A percentile compares a stretch with the other conserved stretches of the same genome.
Conservation (phyloP, 2,797 vertebrate species). For the Hypotaenidia okinawae region DNA sequence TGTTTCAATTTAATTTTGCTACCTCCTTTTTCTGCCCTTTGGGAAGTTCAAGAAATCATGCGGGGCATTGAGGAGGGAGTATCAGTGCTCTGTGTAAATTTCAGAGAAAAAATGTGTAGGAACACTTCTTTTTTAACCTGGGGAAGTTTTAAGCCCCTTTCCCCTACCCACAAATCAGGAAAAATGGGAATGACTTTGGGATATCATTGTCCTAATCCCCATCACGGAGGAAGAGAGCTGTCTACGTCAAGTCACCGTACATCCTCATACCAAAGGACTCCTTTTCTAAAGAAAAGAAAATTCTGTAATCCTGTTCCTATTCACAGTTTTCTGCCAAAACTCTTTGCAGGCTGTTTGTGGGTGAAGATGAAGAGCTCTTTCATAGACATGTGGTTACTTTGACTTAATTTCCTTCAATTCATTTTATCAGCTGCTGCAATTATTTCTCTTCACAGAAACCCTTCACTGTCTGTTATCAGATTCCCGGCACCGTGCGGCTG, state of each 20-base stretch:
- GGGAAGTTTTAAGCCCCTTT: background rate
- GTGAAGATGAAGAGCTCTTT: constrained; percentile 11
- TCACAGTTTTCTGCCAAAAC: background rate
- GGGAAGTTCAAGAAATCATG: background rate
- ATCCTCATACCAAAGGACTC: background rate
- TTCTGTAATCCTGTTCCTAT: background rate
- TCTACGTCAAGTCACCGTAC: background rate
- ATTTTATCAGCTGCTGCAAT: constrained; percentile 12
- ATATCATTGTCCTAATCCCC: background rate
- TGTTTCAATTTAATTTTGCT: background rate
- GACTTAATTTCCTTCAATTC: constrained; percentile 51
- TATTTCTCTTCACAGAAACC: constrained; percentile 8
- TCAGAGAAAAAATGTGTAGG: background rate
- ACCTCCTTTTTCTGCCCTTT: background rate
- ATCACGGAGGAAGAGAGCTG: background rate
- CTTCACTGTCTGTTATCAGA: background rate
- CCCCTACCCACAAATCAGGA: background rate
- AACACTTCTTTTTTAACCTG: background rate
- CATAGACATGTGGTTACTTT: background rate
- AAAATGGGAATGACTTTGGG: background rate
- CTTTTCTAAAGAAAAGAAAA: background rate
- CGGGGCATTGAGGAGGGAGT: background rate
- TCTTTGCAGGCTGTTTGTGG: constrained; percentile 4
- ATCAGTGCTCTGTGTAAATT: background rate
- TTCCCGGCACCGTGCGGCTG: background rate